A percentile compares a stretch with the other conserved stretches of the same genome.
These are phyloP conservation scores for Percina caprodes DNA, from an alignment of 2,113 vertebrate genomes.

Conservation along the genomic window DNA sequence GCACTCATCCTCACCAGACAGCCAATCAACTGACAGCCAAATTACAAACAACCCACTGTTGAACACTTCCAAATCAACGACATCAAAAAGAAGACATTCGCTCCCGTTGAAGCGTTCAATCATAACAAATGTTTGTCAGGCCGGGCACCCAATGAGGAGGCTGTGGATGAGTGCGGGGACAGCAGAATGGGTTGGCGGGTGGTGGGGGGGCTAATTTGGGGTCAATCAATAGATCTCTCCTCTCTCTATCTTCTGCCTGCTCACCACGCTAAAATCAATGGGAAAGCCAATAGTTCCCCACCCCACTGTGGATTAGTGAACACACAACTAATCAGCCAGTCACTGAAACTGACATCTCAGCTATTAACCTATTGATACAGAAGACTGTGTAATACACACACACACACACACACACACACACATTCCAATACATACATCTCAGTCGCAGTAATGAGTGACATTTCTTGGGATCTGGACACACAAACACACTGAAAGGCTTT, in stretches of 20 bases:
- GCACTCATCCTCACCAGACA: constrained; percentile 48
- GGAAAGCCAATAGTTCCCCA: constrained; percentile 85
- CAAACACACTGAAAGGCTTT: background rate
- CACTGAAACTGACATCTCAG: constrained; percentile 83
- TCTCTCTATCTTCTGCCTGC: constrained; percentile 85
- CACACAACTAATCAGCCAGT: constrained; percentile 87
- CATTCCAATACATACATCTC: constrained; percentile 69
- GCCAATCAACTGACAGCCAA: constrained; percentile 62
- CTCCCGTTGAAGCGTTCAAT: constrained; percentile 54
- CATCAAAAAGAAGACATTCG: constrained; percentile 40
- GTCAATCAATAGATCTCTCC: constrained; percentile 88
- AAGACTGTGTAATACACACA: constrained; percentile 71
- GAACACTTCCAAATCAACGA: constrained; percentile 61
- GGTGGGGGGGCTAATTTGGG: constrained; percentile 85
- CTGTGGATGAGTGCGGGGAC: constrained; percentile 55
- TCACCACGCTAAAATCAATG: constrained; percentile 86
- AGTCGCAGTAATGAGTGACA: constrained; percentile 12
- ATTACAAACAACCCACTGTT: constrained; percentile 38
- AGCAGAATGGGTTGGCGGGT: constrained; percentile 53
- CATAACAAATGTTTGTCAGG: constrained; percentile 62
- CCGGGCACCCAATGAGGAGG: constrained; percentile 58
- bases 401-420: constrained; percentile 31
- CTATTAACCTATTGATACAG: constrained; percentile 87
- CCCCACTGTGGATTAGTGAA: constrained; percentile 86
- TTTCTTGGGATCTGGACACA: constrained; percentile 16